Conservation (phyloP, 2,797 vertebrate genomes). For the Triplophysa yarkandensis region DNA sequence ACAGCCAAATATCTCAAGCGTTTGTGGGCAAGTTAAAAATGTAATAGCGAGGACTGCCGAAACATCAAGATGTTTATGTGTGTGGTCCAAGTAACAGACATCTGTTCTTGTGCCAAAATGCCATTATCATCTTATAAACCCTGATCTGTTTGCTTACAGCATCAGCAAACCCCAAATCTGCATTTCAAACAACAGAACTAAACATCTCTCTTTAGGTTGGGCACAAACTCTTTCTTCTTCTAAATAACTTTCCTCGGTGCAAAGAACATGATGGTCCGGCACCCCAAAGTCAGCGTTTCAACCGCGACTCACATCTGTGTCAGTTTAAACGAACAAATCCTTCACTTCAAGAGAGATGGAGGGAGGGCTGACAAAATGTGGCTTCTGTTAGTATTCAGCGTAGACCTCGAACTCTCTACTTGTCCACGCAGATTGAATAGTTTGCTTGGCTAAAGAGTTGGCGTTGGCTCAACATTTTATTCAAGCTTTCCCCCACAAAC, state of each 20-base stretch:
- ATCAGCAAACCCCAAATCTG: not conserved
- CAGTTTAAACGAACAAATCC: not conserved
- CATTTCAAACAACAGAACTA: not conserved
- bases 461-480: conserved; percentile 54
- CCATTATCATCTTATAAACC: conserved; percentile 24
- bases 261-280: not conserved
- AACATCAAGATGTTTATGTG: not conserved
- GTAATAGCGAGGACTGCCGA: not conserved
- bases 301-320: not conserved
- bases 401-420: conserved; percentile 47
- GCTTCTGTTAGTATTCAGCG: conserved; percentile 57
- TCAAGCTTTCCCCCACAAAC: conserved; percentile 44
- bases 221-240: conserved; percentile 6
- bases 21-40: not conserved
- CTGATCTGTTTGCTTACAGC: not conserved
- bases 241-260: not conserved
- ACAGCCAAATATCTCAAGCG: not conserved
- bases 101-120: not conserved
- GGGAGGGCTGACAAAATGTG: conserved; percentile 12
- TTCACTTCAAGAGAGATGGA: conserved; percentile 14
- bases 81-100: not conserved
- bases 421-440: conserved; percentile 58
- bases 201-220: not conserved
- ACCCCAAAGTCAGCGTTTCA: conserved; percentile 15
- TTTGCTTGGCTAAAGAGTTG: conserved; percentile 58